phyloP scores from a whole-genome alignment of 2,797 vertebrate species.

The Sparus aurata region DNA sequence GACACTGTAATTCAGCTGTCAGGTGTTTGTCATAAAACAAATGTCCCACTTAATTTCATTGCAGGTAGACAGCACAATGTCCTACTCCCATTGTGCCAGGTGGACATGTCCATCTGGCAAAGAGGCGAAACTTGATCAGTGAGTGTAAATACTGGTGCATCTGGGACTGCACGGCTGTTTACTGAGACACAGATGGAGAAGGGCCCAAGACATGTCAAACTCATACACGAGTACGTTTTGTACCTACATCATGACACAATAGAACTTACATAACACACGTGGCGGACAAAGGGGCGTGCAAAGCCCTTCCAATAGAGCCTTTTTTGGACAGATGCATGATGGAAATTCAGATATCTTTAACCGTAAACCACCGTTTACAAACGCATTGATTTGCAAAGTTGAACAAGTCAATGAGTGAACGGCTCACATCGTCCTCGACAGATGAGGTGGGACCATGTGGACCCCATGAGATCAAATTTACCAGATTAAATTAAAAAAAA shows the following conservation, averaged over 20 bases:
- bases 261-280: conserved; percentile 38
- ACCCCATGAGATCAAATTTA: conserved; percentile 33
- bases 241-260: not conserved
- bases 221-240: not conserved
- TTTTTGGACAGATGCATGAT: not conserved
- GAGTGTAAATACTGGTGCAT: not conserved
- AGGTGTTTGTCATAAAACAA: conserved; percentile 1
- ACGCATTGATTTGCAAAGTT: not conserved
- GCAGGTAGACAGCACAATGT: not conserved
- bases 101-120: not conserved
- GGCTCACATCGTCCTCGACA: not conserved
- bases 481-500: not conserved
- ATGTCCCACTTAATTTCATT: not conserved
- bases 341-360: not conserved
- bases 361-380: accelerated
- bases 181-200: not conserved
- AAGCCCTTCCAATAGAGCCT: not conserved
- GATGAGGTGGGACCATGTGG: conserved; percentile 17
- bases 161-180: not conserved
- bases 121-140: not conserved
- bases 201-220: not conserved
- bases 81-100: not conserved
- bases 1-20: conserved; percentile 24
- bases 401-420: not conserved
- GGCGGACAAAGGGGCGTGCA: conserved; percentile 12